Evolutionary conservation across 2,888 invertebrate species (phyloP), one percentile per base, ranked within the genome.

Genomic region (Parnassius orleans): DNA sequence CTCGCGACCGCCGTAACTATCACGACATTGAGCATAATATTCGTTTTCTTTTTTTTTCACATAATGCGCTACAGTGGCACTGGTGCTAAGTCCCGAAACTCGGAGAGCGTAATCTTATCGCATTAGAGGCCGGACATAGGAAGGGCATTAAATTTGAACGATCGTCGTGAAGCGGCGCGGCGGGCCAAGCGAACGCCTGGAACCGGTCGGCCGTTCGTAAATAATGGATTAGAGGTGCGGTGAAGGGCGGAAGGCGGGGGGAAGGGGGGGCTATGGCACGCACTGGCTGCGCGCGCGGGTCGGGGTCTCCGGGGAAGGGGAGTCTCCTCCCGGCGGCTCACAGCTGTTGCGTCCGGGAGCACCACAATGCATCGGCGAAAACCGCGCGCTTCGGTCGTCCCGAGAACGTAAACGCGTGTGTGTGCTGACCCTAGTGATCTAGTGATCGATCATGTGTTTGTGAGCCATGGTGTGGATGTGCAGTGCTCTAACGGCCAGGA

Each of bases 131-230:
- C 90, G 90, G 90, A 90, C 90, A 90, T 90, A 90, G 89, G 89
- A 90, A 90, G 89, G 89, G 87, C 87, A 89, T 89, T 88, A 88
- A 86, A 85, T 89, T 89, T 87, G 88, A 87, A 87, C 86, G 87
- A 85, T 87, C 84, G 84, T 82, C 82, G 85, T 82, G 82, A 78
- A 80, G 81, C 83, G 81, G 79, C 81, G 81, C 83, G 81, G 79
- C 81, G 78, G 82, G 81, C 81, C 82, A 84, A 84, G 79, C 86
- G 82, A 86, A 84, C 86, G 89, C 86, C 87, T 85, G 87, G 86
- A 91, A 90, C 91, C 89, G 88, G 92, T 90, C 86, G 87, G 82
- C 85, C 84, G 87, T 86, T 87, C 87, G 88, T 89, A 87, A 90
- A 90, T 89, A 92, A 90, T 90, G 89, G 89, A 90, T 89, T 91